Conservation (phyloP, 2,888 invertebrate species). For the Hydraecia micacea region DNA sequence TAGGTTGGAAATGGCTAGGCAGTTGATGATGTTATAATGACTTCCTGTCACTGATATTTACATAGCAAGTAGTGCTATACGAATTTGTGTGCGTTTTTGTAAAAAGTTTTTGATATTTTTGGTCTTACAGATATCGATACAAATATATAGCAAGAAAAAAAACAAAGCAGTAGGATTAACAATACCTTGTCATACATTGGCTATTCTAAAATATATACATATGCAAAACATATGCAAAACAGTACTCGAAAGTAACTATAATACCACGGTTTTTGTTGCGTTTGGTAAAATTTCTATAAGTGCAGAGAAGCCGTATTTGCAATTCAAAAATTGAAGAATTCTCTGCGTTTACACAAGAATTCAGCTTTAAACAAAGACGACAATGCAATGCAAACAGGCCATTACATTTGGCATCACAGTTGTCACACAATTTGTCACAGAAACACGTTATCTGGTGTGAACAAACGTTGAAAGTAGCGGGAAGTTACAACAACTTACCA, state of each 20-base stretch:
- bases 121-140: neutral
- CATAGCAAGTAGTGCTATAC: too few species aligned
- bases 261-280: neutral
- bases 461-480: constrained; percentile 17
- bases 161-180: neutral
- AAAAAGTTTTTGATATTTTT: too few species aligned
- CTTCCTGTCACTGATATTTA: too few species aligned
- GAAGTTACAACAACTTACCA: neutral
- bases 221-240: neutral
- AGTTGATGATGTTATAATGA: too few species aligned
- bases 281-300: neutral
- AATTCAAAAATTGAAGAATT: neutral
- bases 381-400: constrained; percentile 37
- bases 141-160: neutral
- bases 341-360: neutral
- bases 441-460: constrained; percentile 27
- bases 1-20: too few species aligned
- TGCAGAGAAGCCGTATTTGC: neutral
- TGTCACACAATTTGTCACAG: constrained; percentile 50
- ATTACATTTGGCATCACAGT: constrained; percentile 10
- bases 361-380: constrained; percentile 8
- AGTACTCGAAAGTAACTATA: neutral
- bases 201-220: neutral
- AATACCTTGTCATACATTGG: neutral
- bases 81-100: too few species aligned